Evolutionary conservation across 2,888 invertebrate species (phyloP).

Genomic region (Ferdinandea cuprea): DNA sequence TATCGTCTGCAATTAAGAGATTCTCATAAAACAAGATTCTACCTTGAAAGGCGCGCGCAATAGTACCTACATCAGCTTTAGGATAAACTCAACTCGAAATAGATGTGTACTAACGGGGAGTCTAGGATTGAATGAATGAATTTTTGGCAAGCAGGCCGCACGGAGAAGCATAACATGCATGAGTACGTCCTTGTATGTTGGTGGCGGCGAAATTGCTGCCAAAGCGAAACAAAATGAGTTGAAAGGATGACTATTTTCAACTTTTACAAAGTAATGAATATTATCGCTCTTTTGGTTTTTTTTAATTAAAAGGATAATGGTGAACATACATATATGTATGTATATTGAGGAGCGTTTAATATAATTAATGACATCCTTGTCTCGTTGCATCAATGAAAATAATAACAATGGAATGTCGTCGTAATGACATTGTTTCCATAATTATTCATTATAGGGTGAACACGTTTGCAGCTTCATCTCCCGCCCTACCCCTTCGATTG

Average conservation of each 20-base stretch:
- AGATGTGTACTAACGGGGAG: constrained; percentile 52
- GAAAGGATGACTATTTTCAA: constrained; percentile 34
- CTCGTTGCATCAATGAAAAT: constrained; percentile 21
- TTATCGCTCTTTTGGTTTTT: constrained; percentile 41
- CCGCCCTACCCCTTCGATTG: neutral
- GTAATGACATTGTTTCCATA: constrained; percentile 60
- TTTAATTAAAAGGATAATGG: constrained; percentile 72
- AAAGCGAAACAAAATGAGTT: constrained; percentile 38
- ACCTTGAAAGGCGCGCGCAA: constrained; percentile 58
- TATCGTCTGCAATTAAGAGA: constrained; percentile 65
- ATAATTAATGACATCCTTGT: constrained; percentile 63
- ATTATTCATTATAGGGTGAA: constrained; percentile 22
- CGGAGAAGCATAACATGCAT: neutral
- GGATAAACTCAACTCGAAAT: constrained; percentile 21
- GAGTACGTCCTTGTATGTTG: constrained; percentile 1
- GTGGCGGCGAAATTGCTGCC: constrained; percentile 41
- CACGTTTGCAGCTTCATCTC: too few species aligned
- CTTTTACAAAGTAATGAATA: constrained; percentile 62
- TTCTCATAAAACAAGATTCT: constrained; percentile 65
- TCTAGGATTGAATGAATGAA: constrained; percentile 1
- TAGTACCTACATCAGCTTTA: neutral
- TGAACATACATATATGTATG: constrained; percentile 50
- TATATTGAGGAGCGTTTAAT: constrained; percentile 72
- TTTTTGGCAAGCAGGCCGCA: too few species aligned
- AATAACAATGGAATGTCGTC: constrained; percentile 6